Conservation (phyloP, 2,888 invertebrate species). For the Pseudolycoriella hygida region DNA sequence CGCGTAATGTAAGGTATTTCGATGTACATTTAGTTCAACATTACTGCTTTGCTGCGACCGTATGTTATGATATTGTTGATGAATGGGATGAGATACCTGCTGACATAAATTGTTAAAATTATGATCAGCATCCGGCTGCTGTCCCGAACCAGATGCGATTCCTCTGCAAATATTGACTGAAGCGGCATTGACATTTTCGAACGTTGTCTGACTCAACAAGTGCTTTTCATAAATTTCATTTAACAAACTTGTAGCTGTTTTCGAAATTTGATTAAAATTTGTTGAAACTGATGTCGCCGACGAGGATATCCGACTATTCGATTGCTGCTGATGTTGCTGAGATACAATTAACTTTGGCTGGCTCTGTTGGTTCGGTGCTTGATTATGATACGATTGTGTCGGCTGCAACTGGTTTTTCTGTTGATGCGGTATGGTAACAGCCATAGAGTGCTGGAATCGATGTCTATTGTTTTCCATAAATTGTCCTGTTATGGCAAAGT, state of each 20-base stretch:
- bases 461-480: background rate
- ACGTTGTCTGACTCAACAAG: slow-evolving; percentile 22
- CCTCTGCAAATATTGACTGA: slow-evolving; percentile 4
- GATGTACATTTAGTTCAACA: background rate
- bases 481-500: background rate
- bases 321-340: slow-evolving; percentile 5
- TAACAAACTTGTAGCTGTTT: slow-evolving; percentile 21
- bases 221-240: slow-evolving; percentile 23
- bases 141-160: background rate
- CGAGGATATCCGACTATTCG: slow-evolving; percentile 9
- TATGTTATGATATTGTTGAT: background rate
- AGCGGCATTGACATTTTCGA: slow-evolving; percentile 11
- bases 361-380: background rate
- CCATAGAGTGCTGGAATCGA: slow-evolving; percentile 14
- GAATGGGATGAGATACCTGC: background rate
- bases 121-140: background rate
- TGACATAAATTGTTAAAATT: slow-evolving; percentile 1
- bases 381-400: slow-evolving; percentile 7
- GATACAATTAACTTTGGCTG: slow-evolving; percentile 1
- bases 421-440: slow-evolving; percentile 15
- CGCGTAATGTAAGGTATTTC: too few species aligned
- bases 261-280: slow-evolving; percentile 23
- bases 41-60: background rate
- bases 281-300: slow-evolving; percentile 9
- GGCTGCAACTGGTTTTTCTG: slow-evolving; percentile 7